These are phyloP conservation scores for Drosophila algonquin DNA, from an alignment of 2,888 invertebrate species.

Conservation along the genomic window DNA sequence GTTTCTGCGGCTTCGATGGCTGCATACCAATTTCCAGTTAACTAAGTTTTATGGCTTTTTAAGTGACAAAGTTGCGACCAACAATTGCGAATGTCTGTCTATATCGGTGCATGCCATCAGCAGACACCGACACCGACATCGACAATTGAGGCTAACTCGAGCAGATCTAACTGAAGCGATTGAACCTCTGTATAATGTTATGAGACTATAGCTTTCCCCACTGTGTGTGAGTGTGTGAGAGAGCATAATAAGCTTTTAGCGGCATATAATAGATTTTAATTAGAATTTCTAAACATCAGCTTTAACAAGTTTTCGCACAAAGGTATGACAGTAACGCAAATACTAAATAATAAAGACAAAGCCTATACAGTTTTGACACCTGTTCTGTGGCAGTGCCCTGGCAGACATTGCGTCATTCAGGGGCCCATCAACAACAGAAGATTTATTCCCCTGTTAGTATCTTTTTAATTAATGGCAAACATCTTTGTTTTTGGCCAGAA, in stretches of 20 bases:
- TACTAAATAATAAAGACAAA: too few species aligned
- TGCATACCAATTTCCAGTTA: slow-evolving; percentile 62
- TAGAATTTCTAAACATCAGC: background rate
- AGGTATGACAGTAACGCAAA: too few species aligned
- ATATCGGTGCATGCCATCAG: slow-evolving; percentile 57
- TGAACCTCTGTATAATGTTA: background rate
- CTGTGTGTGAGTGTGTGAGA: too few species aligned
- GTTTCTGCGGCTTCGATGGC: slow-evolving; percentile 12
- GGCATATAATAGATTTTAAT: background rate
- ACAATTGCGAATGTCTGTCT: slow-evolving; percentile 31
- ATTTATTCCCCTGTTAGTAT: slow-evolving; percentile 33
- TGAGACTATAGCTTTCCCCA: too few species aligned
- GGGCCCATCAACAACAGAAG: background rate
- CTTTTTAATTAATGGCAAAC: slow-evolving; percentile 25
- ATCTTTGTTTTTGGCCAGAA: slow-evolving; percentile 3
- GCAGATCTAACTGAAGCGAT: slow-evolving; percentile 1
- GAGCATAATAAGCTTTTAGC: too few species aligned
- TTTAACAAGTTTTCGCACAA: too few species aligned
- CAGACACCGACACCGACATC: background rate
- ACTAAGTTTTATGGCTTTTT: slow-evolving; percentile 66
- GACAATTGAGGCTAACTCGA: slow-evolving; percentile 26
- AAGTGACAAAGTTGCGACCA: slow-evolving; percentile 58
- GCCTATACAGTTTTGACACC: background rate
- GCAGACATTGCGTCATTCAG: slow-evolving; percentile 22
- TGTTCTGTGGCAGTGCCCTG: background rate